These are phyloP conservation scores for Cotesia vestalis DNA, from an alignment of 1,140 invertebrate genomes.

Conservation along the genomic window DNA sequence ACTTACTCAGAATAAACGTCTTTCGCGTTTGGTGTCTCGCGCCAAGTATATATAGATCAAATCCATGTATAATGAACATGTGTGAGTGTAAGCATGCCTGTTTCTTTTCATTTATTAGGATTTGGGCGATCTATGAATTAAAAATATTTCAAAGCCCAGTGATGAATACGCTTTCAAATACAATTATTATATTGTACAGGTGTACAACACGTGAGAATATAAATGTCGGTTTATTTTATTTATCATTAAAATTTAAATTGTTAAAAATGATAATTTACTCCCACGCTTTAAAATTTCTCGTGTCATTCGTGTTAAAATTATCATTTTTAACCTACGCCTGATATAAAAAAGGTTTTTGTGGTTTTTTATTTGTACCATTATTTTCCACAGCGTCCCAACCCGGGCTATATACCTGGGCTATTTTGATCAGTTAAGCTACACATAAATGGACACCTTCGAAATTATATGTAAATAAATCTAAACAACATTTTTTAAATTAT, in stretches of 20 bases:
- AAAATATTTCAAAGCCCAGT: no score
- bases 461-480: slow-evolving; percentile 8
- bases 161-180: no score
- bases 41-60: no score
- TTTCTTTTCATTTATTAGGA: no score
- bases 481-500: neutral
- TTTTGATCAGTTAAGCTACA: slow-evolving; percentile 22
- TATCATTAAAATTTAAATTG: slow-evolving; percentile 1
- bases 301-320: slow-evolving; percentile 4
- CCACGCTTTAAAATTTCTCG: slow-evolving; percentile 6
- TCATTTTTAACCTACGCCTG: neutral
- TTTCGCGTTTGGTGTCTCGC: no score
- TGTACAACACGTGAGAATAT: slow-evolving; percentile 1
- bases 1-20: no score
- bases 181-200: no score
- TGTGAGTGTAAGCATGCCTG: no score
- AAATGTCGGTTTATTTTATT: neutral
- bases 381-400: neutral
- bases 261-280: slow-evolving; percentile 10
- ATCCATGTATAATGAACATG: no score
- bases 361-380: neutral
- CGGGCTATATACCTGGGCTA: slow-evolving; percentile 11
- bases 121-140: no score
- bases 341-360: neutral
- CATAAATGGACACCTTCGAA: slow-evolving; percentile 13